Base-by-base conservation (phyloP, 2,797 vertebrate species). In the Sebastes trivittatus region DNA sequence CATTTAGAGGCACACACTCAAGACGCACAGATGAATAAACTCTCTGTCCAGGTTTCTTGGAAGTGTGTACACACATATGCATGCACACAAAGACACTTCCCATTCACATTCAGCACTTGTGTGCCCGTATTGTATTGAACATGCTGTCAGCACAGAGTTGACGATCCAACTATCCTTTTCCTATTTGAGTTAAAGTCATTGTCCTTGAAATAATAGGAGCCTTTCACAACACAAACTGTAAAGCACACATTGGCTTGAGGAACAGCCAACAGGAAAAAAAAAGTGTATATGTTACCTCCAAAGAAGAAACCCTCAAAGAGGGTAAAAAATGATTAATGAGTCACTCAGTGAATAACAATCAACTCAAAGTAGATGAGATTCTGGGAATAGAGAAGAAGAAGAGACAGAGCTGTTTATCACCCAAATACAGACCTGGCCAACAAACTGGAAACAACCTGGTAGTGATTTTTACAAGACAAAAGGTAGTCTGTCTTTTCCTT, bases 381-480 rank as follows among this genome's bases (percentile, higher is more conserved):
- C 84, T 85, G 78, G 77, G 86, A 88, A 93, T 46, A 56, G 66
- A 73, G 73, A 81, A 56, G 75, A 89, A 71, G 65, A 76, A 70
- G 66, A 86, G 86, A 82, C 73, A 29, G 77, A 56, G 73, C 49
- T 88, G 82, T 92, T 92, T 92, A 93, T 93, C 89, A 90, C 88
- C 85, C 81, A 88, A 92, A 91, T 67, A 88, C 74, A 88, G 84
- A 77, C 64, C 79, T 71, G 82, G 89, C 85, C 76, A 83, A 76
- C 71, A 69, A 79, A 81, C 71, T 91, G 92, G 88, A 90, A 90
- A 85, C 91, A 95, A 93, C 78, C 93, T 94, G 92, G 90, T 83
- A 91, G 82, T 92, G 84, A 95, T 93, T 93, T 56, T 93, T 79
- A 86, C 38, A 66, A 94, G 92, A 95, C 95, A 95, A 95, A 95